Base-by-base conservation (phyloP, 2,113 vertebrate species). In the Erythrocercus mccallii region DNA sequence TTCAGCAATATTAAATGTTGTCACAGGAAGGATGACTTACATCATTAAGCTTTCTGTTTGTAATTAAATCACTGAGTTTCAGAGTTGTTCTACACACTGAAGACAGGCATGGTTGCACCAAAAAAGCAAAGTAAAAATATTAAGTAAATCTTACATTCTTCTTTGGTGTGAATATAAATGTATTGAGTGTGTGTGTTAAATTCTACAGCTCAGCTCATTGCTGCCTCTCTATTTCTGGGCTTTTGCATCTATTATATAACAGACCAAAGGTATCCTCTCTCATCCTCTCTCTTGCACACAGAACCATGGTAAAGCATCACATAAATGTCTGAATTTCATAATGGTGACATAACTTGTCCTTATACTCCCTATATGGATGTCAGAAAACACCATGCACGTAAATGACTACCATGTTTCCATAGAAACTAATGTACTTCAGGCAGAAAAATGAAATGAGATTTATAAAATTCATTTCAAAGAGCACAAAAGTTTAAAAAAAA, bases 341-440 rank as follows among this genome's bases (percentile, higher is more conserved):
- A 62, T 45, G 35, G 51, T 92, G 88, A 83, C 72, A 61, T 93
- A 95, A 93, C 80, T 93, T 68, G 51, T 73, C 76, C 89, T 93
- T 95, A 77, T 74, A 62, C n/a, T 93, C 86, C 78, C 87, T 83
- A 86, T 76, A 88, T 27, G 70, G 57, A 88, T 88, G 65, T 88
- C 90, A 94, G 85, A 86, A 92, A 90, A 92, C 83, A 95, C 90
- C 65, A 30, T 74, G 80, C 64, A 80, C 77, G 10, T 62, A 95
- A 92, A 88, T 74, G 87, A 91, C 92, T 95, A 60, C 40, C 84
- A 84, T 64, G 94, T 96, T 97, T 96, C 96, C 94, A 96, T 96
- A 94, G 93, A 94, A 97, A 96, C 86, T 61, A 92, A 90, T 54
- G 74, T 73, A 66, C 71, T 94, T 88, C 68, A 92, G 88, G 65